These are phyloP conservation scores for Lasioglossum leucozonium DNA, from an alignment of 2,888 invertebrate species.

Conservation along the genomic window DNA sequence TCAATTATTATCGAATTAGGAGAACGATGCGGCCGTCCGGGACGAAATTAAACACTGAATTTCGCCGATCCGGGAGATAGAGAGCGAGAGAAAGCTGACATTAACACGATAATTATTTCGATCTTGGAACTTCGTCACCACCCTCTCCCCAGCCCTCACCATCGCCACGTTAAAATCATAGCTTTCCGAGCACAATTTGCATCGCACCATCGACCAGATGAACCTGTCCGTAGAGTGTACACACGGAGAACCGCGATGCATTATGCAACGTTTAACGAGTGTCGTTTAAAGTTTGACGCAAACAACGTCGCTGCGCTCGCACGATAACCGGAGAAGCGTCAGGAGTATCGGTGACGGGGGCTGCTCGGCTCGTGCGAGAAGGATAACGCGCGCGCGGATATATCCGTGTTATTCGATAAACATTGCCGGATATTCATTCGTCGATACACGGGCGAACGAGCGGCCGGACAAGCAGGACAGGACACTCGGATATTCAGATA, in stretches of 20 bases:
- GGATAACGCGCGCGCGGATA: slow-evolving; percentile 24
- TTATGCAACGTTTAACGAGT: slow-evolving; percentile 10
- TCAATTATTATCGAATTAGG: neutral
- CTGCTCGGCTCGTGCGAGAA: neutral
- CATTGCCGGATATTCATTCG: slow-evolving; percentile 58
- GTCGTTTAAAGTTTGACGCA: neutral
- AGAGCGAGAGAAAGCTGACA: neutral
- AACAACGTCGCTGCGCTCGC: neutral
- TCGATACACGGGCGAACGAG: slow-evolving; percentile 52
- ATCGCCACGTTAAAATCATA: neutral
- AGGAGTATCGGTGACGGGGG: slow-evolving; percentile 19
- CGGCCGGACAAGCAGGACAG: slow-evolving; percentile 41
- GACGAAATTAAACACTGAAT: neutral
- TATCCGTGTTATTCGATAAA: slow-evolving; percentile 42
- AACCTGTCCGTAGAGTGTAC: neutral
- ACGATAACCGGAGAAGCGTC: slow-evolving; percentile 7
- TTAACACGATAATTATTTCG: neutral
- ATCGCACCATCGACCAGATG: neutral
- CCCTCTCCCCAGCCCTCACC: too few relatives aligned
- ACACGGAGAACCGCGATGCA: neutral
- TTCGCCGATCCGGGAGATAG: neutral
- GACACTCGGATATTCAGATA: slow-evolving; percentile 57
- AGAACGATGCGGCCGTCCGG: neutral
- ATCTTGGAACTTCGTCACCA: neutral
- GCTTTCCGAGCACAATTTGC: neutral